Evolutionary conservation across 2,888 invertebrate species (phyloP).

Genomic region (Sicus ferrugineus): DNA sequence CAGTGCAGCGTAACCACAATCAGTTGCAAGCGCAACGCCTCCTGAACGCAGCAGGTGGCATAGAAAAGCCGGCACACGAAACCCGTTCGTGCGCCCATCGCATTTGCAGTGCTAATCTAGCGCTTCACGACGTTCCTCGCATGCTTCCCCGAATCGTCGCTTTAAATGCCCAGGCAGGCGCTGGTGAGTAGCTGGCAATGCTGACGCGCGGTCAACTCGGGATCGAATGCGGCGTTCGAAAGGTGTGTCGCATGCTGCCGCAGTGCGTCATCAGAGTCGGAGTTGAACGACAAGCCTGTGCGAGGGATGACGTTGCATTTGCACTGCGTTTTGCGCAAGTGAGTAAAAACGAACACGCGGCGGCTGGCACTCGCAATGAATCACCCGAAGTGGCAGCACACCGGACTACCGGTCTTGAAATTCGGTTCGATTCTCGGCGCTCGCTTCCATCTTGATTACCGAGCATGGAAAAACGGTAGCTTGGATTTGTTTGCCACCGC

Average conservation of each 20-base stretch:
- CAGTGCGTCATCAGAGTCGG: conserved; percentile 15
- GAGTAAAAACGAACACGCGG: neutral
- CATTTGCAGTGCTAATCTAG: neutral
- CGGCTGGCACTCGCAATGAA: neutral
- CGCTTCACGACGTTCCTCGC: neutral
- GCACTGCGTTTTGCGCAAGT: neutral
- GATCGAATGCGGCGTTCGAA: neutral
- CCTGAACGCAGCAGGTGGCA: conserved; percentile 21
- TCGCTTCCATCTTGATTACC: neutral
- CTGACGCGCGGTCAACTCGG: neutral
- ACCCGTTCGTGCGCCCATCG: neutral
- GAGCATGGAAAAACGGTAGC: neutral
- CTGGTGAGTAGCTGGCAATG: neutral
- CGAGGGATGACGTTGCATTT: neutral
- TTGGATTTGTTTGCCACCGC: no score
- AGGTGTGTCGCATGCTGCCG: conserved; percentile 21
- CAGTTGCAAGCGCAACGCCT: conserved; percentile 7
- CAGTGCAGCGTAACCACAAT: neutral
- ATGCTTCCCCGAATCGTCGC: neutral
- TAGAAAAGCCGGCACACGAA: neutral
- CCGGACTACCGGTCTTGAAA: neutral
- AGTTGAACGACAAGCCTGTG: neutral
- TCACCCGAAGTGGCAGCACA: neutral
- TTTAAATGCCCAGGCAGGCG: neutral
- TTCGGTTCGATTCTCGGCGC: neutral